Evolutionary conservation across 2,797 vertebrate species (phyloP).

Genomic region (Danionella dracula): DNA sequence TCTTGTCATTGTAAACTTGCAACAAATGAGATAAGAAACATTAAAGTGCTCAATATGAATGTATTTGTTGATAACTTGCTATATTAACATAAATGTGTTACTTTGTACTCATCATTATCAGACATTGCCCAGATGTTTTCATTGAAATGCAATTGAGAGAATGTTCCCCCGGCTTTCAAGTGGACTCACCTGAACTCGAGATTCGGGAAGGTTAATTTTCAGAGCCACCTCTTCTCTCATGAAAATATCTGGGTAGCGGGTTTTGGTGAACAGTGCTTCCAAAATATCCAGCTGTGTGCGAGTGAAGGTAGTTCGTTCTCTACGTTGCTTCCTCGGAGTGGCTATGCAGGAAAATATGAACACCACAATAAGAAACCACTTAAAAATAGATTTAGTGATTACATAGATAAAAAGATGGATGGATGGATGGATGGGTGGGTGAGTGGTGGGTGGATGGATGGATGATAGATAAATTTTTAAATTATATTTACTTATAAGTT

Average conservation of each 20-base stretch:
- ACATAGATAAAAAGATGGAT: neutral
- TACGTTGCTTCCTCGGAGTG: conserved; percentile 86
- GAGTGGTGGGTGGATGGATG: conserved; percentile 8
- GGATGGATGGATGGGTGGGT: conserved; percentile 3
- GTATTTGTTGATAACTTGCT: too few species aligned
- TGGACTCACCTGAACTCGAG: conserved; percentile 85
- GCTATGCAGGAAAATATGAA: conserved; percentile 48
- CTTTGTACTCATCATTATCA: too few species aligned
- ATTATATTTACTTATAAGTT: too few species aligned
- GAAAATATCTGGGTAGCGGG: conserved; percentile 97
- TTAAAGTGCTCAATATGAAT: too few species aligned
- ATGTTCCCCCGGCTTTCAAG: neutral
- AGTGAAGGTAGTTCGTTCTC: conserved; percentile 94
- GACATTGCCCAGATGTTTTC: neutral
- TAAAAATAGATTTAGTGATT: too few species aligned
- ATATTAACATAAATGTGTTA: too few species aligned
- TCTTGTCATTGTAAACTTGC: too few species aligned
- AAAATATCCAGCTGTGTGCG: conserved; percentile 94
- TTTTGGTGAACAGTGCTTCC: conserved; percentile 94
- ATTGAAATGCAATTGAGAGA: too few species aligned
- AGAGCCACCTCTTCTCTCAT: conserved; percentile 98
- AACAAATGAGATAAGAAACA: too few species aligned
- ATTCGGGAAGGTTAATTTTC: conserved; percentile 94
- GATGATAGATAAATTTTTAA: neutral
- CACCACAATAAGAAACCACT: neutral